Evolutionary conservation across 2,113 vertebrate species (phyloP).

Genomic region (Myxocyprinus asiaticus): DNA sequence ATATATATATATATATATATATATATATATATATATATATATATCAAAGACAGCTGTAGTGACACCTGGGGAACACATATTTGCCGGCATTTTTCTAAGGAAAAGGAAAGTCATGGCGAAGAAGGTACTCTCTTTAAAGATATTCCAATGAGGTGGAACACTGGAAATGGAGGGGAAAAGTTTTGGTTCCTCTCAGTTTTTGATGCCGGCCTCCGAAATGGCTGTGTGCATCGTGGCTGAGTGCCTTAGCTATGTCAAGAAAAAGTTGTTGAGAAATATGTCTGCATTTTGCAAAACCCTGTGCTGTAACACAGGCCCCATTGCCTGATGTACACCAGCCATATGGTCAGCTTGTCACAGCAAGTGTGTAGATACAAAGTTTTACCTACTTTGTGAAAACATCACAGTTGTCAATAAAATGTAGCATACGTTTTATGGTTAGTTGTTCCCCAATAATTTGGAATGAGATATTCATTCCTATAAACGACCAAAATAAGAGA

Average conservation of each 20-base stretch:
- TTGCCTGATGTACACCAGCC: constrained; percentile 53
- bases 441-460: constrained; percentile 14
- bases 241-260: constrained; percentile 54
- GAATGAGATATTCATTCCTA: not conserved
- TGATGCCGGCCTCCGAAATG: constrained; percentile 50
- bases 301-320: constrained; percentile 15
- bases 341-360: constrained; percentile 28
- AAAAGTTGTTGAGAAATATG: constrained; percentile 64
- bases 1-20: too few species aligned
- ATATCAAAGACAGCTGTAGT: not conserved
- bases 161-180: constrained; percentile 48
- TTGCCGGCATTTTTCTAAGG: constrained; percentile 21
- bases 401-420: not conserved
- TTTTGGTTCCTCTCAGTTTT: constrained; percentile 50
- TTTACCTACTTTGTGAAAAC: not conserved
- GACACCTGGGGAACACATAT: constrained; percentile 13
- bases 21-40: too few species aligned
- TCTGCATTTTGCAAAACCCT: constrained; percentile 61
- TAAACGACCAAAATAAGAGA: not conserved
- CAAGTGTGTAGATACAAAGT: not conserved
- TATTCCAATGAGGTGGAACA: constrained; percentile 52
- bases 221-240: constrained; percentile 50
- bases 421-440: not conserved
- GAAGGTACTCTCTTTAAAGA: constrained; percentile 42
- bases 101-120: constrained; percentile 33